Conservation (phyloP, 1,140 invertebrate genomes). For the Drosophila sp. region DNA sequence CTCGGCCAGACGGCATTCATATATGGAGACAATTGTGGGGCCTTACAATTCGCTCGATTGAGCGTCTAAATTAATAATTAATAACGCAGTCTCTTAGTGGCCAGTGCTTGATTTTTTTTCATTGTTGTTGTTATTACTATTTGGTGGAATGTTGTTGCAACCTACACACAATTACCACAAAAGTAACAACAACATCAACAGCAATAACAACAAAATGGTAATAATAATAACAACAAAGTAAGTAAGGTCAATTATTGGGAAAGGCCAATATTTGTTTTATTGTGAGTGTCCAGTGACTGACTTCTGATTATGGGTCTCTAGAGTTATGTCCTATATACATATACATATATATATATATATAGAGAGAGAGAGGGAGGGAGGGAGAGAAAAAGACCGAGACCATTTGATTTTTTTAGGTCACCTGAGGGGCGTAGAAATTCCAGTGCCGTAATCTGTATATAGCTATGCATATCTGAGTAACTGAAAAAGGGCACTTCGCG, state of each 20-base stretch:
- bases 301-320: slow-evolving; percentile 39
- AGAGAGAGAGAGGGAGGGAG: not conserved
- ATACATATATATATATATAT: too few species aligned
- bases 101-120: slow-evolving; percentile 41
- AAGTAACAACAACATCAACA: slow-evolving; percentile 12
- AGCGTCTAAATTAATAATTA: slow-evolving; percentile 70
- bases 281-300: slow-evolving; percentile 44
- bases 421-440: slow-evolving; percentile 11
- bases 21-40: slow-evolving; percentile 40
- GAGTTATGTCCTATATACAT: slow-evolving; percentile 22
- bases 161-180: slow-evolving; percentile 52
- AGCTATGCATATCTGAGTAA: not conserved
- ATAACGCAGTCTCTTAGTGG: slow-evolving; percentile 59
- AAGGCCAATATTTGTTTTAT: slow-evolving; percentile 54
- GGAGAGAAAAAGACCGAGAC: slow-evolving; percentile 1
- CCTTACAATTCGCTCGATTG: slow-evolving; percentile 57
- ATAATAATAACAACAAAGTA: slow-evolving; percentile 9
- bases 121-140: slow-evolving; percentile 6
- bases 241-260: slow-evolving; percentile 70
- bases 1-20: slow-evolving; percentile 17
- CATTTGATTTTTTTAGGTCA: slow-evolving; percentile 7
- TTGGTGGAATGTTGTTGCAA: slow-evolving; percentile 38
- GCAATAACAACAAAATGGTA: too few species aligned
- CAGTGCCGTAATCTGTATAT: not conserved
- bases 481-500: not conserved